These are phyloP conservation scores for Protonibea diacanthus DNA, from an alignment of 2,797 vertebrate genomes.

Conservation along the genomic window DNA sequence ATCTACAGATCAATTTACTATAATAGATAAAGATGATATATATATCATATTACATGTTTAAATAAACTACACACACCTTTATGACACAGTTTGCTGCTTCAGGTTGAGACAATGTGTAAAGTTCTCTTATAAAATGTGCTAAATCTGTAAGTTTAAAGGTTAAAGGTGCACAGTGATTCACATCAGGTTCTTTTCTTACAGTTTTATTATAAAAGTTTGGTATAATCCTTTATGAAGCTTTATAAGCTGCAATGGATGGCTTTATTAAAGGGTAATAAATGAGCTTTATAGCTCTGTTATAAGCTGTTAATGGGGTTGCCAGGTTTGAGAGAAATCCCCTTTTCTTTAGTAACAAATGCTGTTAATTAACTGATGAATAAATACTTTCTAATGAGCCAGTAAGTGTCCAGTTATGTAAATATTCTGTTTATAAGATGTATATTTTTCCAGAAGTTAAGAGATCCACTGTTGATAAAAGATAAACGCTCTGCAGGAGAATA, in stretches of 20 bases:
- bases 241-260: not conserved
- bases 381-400: not conserved
- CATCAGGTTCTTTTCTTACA: not conserved
- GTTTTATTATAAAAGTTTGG: not conserved
- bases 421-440: not conserved
- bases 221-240: not conserved
- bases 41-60: not conserved
- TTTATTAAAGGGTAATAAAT: not conserved
- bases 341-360: not conserved
- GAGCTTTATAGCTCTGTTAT: not conserved
- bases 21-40: not conserved
- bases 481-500: not conserved
- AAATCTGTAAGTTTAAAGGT: not conserved
- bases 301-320: not conserved
- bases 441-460: no score
- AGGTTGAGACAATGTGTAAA: fast-evolving
- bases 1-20: not conserved
- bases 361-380: not conserved
- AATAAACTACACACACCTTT: not conserved
- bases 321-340: not conserved
- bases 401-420: not conserved
- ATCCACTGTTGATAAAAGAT: no score
- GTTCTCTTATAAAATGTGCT: not conserved
- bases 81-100: not conserved
- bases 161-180: not conserved